Evolutionary conservation across 92 coral and sea anemone genomes (phyloP).

Genomic region (Actinernus sp.): DNA sequence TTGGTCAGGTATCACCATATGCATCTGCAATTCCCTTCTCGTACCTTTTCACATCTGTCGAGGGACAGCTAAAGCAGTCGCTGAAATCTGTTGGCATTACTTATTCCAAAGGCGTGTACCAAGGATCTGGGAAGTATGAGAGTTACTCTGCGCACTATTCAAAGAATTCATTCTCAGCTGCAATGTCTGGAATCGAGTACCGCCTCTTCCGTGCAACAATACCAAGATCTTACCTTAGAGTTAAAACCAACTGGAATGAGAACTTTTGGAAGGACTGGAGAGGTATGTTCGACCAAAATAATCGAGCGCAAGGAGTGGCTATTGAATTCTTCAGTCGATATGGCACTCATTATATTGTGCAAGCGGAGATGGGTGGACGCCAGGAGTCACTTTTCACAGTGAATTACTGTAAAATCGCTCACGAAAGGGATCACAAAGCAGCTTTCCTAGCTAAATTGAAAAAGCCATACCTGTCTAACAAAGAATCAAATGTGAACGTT

Average conservation of each 20-base stretch:
- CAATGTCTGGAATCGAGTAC: background rate
- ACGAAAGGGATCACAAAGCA: background rate
- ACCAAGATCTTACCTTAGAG: background rate
- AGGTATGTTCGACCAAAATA: background rate
- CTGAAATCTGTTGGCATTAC: background rate
- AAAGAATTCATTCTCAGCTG: background rate
- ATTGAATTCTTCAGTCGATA: conserved; percentile 13
- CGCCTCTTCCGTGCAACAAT: background rate
- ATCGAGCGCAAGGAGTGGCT: background rate
- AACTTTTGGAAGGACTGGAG: background rate
- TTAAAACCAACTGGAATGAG: conserved; percentile 5
- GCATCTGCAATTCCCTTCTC: background rate
- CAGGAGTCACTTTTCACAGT: background rate
- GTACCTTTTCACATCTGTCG: background rate
- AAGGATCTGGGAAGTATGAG: background rate
- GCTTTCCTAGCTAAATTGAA: background rate
- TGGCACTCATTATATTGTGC: conserved; percentile 9
- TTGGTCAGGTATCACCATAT: background rate
- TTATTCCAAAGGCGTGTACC: background rate
- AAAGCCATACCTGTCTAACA: background rate
- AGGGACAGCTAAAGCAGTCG: background rate
- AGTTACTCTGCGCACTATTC: background rate
- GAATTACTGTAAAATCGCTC: background rate
- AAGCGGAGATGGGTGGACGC: conserved; percentile 21
- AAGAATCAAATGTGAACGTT: background rate